Evolutionary conservation across 2,888 invertebrate genomes (phyloP).

Genomic region (Dromius quadrimaculatus): DNA sequence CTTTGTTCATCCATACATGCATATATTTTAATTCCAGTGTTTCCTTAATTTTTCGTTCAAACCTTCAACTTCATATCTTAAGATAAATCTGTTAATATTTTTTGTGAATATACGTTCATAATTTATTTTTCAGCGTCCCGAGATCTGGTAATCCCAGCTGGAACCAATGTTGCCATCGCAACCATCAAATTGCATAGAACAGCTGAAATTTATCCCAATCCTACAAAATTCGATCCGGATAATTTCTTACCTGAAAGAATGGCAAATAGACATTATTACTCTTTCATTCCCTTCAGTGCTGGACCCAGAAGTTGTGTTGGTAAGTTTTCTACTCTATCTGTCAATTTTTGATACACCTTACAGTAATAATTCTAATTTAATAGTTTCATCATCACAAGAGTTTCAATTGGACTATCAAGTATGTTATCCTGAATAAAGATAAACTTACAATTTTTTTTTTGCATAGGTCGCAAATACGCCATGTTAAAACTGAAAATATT

Average conservation of each 20-base stretch:
- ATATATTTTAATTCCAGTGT: no score
- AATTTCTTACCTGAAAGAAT: slow-evolving; percentile 84
- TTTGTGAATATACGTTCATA: no score
- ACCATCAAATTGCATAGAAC: slow-evolving; percentile 78
- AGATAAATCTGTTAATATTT: no score
- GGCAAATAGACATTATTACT: slow-evolving; percentile 81
- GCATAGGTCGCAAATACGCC: slow-evolving; percentile 81
- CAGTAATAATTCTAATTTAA: background rate
- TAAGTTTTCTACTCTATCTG: no score
- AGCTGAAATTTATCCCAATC: slow-evolving; percentile 76
- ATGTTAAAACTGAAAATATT: slow-evolving; percentile 82
- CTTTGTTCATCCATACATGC: no score
- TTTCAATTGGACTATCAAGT: background rate
- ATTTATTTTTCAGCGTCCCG: slow-evolving; percentile 70
- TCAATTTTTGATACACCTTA: background rate
- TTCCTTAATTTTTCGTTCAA: no score
- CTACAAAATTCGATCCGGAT: slow-evolving; percentile 81
- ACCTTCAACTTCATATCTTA: background rate
- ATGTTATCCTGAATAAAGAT: background rate
- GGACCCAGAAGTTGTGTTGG: slow-evolving; percentile 85
- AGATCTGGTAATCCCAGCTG: slow-evolving; percentile 76
- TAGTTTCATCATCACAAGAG: background rate
- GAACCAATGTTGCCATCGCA: slow-evolving; percentile 76
- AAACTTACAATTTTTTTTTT: no score
- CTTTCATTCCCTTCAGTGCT: slow-evolving; percentile 84